These are phyloP conservation scores for Pseudomyrmex sp. DNA, from an alignment of 1,140 invertebrate species.

Conservation along the genomic window DNA sequence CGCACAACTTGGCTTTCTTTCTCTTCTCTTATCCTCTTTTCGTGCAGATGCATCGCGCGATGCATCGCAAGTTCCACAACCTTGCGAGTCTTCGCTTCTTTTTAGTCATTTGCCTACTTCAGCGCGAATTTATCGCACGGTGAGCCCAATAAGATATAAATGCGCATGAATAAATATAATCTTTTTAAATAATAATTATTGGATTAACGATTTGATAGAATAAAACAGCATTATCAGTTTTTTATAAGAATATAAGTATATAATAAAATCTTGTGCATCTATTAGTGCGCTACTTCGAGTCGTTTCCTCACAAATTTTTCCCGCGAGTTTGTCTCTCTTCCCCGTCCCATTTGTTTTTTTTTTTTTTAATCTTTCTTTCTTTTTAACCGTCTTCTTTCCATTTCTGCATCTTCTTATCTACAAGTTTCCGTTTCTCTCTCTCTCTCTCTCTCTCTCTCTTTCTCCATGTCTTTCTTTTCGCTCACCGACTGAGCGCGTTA, in stretches of 20 bases:
- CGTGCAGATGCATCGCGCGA: background rate
- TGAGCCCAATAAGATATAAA: background rate
- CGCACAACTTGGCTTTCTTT: background rate
- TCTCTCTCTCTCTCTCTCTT: slow-evolving; percentile 51
- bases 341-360: background rate
- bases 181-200: background rate
- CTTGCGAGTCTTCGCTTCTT: slow-evolving; percentile 27
- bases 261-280: background rate
- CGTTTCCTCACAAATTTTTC: slow-evolving; percentile 41
- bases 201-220: background rate
- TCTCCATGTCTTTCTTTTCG: slow-evolving; percentile 41
- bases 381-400: background rate
- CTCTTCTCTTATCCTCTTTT: background rate
- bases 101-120: background rate
- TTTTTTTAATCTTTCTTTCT: background rate
- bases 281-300: slow-evolving; percentile 17
- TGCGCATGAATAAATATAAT: background rate
- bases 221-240: background rate
- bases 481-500: slow-evolving; percentile 70
- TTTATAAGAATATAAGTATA: background rate
- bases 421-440: slow-evolving; percentile 34
- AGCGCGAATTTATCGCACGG: background rate
- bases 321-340: slow-evolving; percentile 12
- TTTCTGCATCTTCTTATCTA: slow-evolving; percentile 52
- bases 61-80: slow-evolving; percentile 13